Conservation (phyloP, 2,888 invertebrate genomes). For the Julus scanicus region DNA sequence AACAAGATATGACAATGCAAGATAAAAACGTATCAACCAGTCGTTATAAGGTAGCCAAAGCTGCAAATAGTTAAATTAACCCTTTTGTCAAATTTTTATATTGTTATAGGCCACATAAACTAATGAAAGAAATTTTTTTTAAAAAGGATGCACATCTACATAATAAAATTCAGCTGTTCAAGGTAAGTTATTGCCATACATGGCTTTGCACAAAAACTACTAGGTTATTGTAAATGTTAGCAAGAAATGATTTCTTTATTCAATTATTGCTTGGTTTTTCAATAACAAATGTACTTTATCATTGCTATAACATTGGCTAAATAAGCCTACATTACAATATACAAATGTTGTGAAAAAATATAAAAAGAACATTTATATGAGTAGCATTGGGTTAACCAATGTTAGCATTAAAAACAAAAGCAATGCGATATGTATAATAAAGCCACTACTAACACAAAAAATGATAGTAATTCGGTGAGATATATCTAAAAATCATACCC, state of each 20-base stretch:
- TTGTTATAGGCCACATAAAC: neutral
- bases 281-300: neutral
- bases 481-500: neutral
- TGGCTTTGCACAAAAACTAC: neutral
- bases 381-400: neutral
- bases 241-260: neutral
- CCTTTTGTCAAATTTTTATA: no score
- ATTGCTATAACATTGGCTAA: neutral
- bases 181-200: neutral
- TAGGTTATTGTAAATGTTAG: neutral
- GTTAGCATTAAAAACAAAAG: conserved; percentile 9
- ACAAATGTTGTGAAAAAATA: neutral
- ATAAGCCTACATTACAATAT: neutral
- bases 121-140: neutral
- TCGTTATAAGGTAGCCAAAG: no score
- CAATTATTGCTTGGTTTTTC: neutral
- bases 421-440: conserved; percentile 2
- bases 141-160: neutral
- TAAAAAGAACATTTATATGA: neutral
- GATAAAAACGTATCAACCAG: no score
- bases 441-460: neutral
- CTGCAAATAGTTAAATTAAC: no score
- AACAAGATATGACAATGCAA: no score
- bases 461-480: neutral
- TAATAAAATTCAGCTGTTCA: neutral